A percentile compares a stretch with the other conserved stretches of the same genome.
phyloP scores from a whole-genome alignment of 2,888 invertebrate species.

The Zele albiditarsus region DNA sequence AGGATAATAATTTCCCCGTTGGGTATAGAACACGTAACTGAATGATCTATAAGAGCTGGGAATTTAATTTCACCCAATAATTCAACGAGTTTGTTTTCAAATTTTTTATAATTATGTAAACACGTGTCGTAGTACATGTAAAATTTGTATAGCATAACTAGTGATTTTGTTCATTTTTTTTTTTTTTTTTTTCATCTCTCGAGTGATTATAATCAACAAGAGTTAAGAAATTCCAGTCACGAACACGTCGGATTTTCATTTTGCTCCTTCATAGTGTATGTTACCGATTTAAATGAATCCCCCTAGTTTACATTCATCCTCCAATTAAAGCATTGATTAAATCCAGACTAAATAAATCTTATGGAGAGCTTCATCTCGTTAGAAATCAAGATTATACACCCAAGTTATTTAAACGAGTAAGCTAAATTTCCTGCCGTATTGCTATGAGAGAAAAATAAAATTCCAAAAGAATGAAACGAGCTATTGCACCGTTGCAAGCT shows the following conservation, averaged over 20 bases:
- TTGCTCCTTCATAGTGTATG: not conserved
- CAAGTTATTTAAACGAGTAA: not conserved
- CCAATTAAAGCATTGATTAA: conserved; percentile 63
- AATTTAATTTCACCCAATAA: conserved; percentile 14
- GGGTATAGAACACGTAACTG: not conserved
- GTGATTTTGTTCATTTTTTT: not conserved
- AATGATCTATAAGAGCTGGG: not conserved
- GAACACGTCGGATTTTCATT: conserved; percentile 26
- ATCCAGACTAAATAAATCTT: conserved; percentile 55
- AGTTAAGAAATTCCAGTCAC: conserved; percentile 32
- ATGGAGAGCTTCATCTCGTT: conserved; percentile 27
- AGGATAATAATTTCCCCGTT: not conserved
- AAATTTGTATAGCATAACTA: conserved; percentile 10
- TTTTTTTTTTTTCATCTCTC: not conserved
- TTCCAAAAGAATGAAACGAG: not conserved
- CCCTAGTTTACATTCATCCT: conserved; percentile 34
- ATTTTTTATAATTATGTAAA: not conserved
- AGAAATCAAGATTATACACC: conserved; percentile 29
- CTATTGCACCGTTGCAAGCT: not conserved
- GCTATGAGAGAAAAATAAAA: not conserved
- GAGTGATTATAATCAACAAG: conserved; percentile 7
- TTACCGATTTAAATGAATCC: conserved; percentile 29
- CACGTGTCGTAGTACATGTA: conserved; percentile 1
- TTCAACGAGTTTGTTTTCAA: not conserved
- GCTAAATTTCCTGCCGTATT: not conserved